Evolutionary conservation across 2,888 invertebrate genomes (phyloP), one percentile per base, ranked within the genome.

Genomic region (Diplazon laetatorius): DNA sequence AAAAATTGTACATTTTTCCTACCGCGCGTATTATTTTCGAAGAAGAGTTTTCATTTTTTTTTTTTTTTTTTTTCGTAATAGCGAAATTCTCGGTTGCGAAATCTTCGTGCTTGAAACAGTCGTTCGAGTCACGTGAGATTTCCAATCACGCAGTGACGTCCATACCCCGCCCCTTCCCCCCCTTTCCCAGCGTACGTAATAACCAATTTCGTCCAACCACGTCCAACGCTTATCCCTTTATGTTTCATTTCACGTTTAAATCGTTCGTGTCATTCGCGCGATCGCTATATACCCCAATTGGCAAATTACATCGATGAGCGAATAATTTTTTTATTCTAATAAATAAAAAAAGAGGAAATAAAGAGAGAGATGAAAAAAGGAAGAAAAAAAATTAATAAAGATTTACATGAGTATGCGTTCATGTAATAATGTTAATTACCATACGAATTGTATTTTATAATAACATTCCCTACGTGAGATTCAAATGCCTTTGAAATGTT

Each of bases 381-480:
- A 69, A 65, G 46, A 30, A 46, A 55, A 46, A 55, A 30, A 5
- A 30, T 6, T 30, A 30, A 30, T 30, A 6, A 30, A 5, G 6
- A 30, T 30, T 30, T 30, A 30, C 30, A 30, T 30, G 30, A 30
- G 2, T 30, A 6, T 5, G 2, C 22, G 57, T 44, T 72, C 30
- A 52, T 52, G 30, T 57, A 14, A 48, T 69, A 74, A 35, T 70
- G 70, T 74, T 60, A 44, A 66, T 69, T 60, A 52, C 25, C 69
- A 14, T 46, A 5, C 70, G 65, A 69, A 59, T 73, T 70, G 70
- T 74, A 78, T 65, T 74, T 70, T 60, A 46, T 66, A 60, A 65
- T 72, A 68, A 77, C 78, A 78, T 78, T 78, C 78, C 78, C 74
- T 66, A 55, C 37, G 63, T 70, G 65, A 78, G 57, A 50, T 5